Base-by-base conservation (phyloP, 2,797 vertebrate genomes). In the Anguilla marmorata region DNA sequence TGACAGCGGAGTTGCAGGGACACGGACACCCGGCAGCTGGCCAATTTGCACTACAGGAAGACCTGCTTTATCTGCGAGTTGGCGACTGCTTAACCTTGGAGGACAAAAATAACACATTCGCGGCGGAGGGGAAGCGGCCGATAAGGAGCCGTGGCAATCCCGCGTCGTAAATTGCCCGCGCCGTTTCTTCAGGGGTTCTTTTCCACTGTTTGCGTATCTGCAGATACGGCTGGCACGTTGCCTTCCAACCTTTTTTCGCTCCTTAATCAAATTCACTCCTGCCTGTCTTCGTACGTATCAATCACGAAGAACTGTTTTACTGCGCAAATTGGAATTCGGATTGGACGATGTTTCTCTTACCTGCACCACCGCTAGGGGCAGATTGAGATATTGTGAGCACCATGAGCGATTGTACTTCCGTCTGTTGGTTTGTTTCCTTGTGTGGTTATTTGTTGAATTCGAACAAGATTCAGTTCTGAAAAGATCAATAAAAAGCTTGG, bases 31-130 rank as follows among this genome's bases (percentile, higher is more conserved):
- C 19, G 74, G 85, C 85, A 86, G 66, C 84, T 86, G 85, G 85
- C 87, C 50, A 85, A 85, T 88, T 85, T 85, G 30, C 87, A 84
- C 58, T 37, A 54, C 79, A 88, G 60, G 84, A 84, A 87, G 11
- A 86, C 85, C 4, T 2, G 45, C 48, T 37, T 72, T 69, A 52
- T 72, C 21, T 54, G 87, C 41, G 24, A 52, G 21, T 52, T 54
- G 48, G 45, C 24, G 48, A 37, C 45, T 50, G 50, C 63, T 48
- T 56, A 84, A 88, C 87, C 80, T 84, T 84, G 82, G 48, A 58
- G 48, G 52, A 56, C 45, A 86, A 41, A 45, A 84, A 84, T 54
- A 72, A 69, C 27, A 66, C 48, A 74, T 16, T 69, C 7, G 2
- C 48, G 27, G 21, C 9, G 30, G 2, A 50, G 80, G 48, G 27